Conservation (phyloP, 92 coral and sea anemone genomes). For the Porites lobata region DNA sequence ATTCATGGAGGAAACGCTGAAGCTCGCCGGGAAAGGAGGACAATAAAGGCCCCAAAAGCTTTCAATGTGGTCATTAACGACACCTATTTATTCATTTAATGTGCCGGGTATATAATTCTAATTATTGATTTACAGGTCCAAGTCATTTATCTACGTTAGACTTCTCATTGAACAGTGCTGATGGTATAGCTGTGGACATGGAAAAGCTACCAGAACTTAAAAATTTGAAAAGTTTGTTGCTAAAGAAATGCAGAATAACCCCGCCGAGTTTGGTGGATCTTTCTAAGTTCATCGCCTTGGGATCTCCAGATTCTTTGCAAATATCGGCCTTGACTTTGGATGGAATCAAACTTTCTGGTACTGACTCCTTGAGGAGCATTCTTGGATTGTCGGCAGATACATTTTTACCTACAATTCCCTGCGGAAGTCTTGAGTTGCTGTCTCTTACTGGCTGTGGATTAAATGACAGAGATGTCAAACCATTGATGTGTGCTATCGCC, state of each 20-base stretch:
- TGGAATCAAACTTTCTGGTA: constrained; percentile 78
- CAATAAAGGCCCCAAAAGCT: too few relatives aligned
- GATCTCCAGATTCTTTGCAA: constrained; percentile 6
- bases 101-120: too few relatives aligned
- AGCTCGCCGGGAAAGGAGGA: too few relatives aligned
- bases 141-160: constrained; percentile 37
- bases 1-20: too few relatives aligned
- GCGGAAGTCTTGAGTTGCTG: constrained; percentile 51
- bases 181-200: constrained; percentile 52
- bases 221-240: constrained; percentile 46
- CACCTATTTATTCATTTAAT: too few relatives aligned
- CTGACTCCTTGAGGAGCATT: constrained; percentile 65
- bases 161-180: constrained; percentile 67
- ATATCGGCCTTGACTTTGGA: constrained; percentile 69
- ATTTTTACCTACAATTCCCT: constrained; percentile 59
- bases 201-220: constrained; percentile 27
- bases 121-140: constrained; percentile 7
- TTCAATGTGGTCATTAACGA: too few relatives aligned
- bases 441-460: constrained; percentile 75
- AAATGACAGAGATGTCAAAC: constrained; percentile 71
- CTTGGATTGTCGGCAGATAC: constrained; percentile 55
- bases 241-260: constrained; percentile 67
- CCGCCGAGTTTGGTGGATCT: constrained; percentile 54
- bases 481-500: constrained; percentile 45
- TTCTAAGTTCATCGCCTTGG: constrained; percentile 20